Conservation (phyloP, 2,888 invertebrate species). For the Adela reaumurella region DNA sequence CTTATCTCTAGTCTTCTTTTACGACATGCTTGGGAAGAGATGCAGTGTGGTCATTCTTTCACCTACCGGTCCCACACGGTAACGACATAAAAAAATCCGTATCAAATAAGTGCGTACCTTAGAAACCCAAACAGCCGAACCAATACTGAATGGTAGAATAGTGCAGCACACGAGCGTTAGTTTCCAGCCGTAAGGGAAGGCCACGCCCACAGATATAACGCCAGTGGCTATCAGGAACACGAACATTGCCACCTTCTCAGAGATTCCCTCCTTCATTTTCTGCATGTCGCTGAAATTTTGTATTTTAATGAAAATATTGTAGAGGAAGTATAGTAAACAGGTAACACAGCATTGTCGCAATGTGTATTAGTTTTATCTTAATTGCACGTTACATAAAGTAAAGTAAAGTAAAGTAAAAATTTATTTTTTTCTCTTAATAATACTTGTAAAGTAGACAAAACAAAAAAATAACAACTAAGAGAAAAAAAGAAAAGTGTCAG, state of each 20-base stretch:
- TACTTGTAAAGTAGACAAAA: no score
- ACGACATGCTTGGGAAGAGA: no score
- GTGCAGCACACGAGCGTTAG: conserved; percentile 74
- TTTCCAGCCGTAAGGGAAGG: conserved; percentile 81
- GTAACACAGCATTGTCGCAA: neutral
- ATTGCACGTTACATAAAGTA: neutral
- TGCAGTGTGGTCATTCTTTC: no score
- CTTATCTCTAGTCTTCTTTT: no score
- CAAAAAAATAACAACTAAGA: no score
- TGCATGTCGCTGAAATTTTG: conserved; percentile 61
- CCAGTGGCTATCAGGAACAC: conserved; percentile 68
- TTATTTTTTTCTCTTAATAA: no score
- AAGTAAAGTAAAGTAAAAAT: neutral
- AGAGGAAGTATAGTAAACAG: neutral
- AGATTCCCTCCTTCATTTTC: conserved; percentile 79
- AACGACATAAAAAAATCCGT: no score
- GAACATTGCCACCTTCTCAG: conserved; percentile 77
- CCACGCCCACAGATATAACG: conserved; percentile 64
- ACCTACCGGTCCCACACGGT: no score
- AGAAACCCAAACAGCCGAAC: conserved; percentile 68
- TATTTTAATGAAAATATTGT: conserved; percentile 1
- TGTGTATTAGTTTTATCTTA: neutral
- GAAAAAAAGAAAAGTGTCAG: no score
- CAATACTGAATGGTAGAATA: conserved; percentile 72
- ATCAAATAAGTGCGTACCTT: conserved; percentile 47